Percentiles rank a stretch among this genome's conserved stretches.
Evolutionary conservation across 2,113 vertebrate genomes (phyloP).

Genomic region (Chelonoidis abingdonii): DNA sequence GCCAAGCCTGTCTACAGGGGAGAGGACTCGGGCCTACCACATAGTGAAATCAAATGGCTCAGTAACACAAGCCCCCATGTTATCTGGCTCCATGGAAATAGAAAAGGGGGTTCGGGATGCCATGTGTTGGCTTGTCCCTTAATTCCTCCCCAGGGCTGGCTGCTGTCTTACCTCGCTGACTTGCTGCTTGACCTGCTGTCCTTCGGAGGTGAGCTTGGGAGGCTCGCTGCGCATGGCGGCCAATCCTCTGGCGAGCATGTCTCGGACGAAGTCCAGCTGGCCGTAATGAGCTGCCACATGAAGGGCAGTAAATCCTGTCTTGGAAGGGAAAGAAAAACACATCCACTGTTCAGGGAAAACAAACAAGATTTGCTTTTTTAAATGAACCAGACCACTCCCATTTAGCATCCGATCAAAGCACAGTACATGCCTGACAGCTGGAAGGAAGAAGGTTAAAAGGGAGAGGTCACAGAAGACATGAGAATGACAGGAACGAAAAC

Average conservation of each 20-base stretch:
- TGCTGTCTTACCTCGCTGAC: conserved; percentile 42
- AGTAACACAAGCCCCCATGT: background rate
- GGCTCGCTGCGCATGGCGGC: conserved; percentile 49
- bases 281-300: conserved; percentile 63
- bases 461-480: background rate
- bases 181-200: background rate
- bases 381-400: background rate
- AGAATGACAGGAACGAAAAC: background rate
- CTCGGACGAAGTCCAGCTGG: conserved; percentile 68
- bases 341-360: background rate
- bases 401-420: background rate
- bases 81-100: background rate
- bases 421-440: background rate
- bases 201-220: background rate
- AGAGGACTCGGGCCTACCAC: background rate
- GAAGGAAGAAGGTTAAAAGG: background rate
- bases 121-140: background rate
- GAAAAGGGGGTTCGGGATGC: background rate
- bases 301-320: conserved; percentile 71
- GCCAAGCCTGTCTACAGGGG: background rate
- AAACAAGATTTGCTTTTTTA: background rate
- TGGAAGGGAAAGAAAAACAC: background rate
- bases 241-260: conserved; percentile 64
- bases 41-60: background rate
- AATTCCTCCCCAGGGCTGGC: no score